A percentile compares a stretch with the other conserved stretches of the same genome.
phyloP scores from a whole-genome alignment of 2,113 vertebrate species.

The Pica pica region DNA sequence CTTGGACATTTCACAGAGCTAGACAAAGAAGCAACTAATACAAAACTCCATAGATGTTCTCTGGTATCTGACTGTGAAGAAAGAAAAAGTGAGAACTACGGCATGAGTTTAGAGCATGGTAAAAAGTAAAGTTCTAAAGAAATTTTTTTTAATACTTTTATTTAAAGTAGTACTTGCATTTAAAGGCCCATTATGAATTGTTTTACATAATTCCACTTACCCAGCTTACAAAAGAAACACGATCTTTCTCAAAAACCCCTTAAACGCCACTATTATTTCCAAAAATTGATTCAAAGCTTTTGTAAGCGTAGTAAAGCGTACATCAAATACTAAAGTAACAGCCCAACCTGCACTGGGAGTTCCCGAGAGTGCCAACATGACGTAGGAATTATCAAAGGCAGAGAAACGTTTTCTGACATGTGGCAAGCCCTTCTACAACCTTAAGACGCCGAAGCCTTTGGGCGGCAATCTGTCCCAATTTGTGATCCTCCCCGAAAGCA shows the following conservation, averaged over 20 bases:
- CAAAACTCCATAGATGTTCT: background rate
- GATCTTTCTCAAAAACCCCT: background rate
- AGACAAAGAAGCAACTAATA: background rate
- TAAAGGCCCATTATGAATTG: background rate
- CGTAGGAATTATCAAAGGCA: background rate
- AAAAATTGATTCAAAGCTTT: background rate
- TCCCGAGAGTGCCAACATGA: background rate
- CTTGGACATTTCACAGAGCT: background rate
- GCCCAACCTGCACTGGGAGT: background rate
- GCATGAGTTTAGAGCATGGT: background rate
- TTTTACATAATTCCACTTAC: background rate
- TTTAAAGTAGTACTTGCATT: background rate
- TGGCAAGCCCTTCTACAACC: background rate
- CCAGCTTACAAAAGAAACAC: background rate
- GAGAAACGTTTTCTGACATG: background rate
- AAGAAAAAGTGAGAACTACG: background rate
- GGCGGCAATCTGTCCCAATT: background rate
- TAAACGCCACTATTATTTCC: background rate
- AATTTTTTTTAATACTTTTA: background rate
- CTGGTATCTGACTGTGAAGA: background rate
- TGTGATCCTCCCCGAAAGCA: background rate
- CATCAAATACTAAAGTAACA: background rate
- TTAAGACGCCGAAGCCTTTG: background rate
- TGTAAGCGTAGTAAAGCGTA: accelerated
- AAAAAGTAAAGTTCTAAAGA: background rate